These are phyloP conservation scores for Heliconius cydno DNA, from an alignment of 2,888 invertebrate genomes.

Conservation along the genomic window DNA sequence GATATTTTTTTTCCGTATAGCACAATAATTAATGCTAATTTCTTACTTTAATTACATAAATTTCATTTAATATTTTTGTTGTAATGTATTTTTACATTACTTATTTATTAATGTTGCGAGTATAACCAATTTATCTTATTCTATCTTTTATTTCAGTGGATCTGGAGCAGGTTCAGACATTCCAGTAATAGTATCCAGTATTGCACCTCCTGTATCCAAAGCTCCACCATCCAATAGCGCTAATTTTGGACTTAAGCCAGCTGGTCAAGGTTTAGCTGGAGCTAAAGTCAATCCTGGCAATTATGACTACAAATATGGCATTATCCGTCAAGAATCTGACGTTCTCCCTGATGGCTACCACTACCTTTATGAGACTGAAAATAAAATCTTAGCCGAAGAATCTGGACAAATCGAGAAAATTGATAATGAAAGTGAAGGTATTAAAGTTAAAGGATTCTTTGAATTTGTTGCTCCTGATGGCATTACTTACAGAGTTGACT, in stretches of 20 bases:
- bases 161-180: background rate
- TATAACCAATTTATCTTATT: background rate
- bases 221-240: slow-evolving; percentile 32
- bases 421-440: slow-evolving; percentile 61
- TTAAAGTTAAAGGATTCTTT: slow-evolving; percentile 74
- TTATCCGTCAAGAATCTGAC: slow-evolving; percentile 73
- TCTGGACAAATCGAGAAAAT: slow-evolving; percentile 68
- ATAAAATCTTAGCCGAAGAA: slow-evolving; percentile 78
- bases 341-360: slow-evolving; percentile 71
- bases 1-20: background rate
- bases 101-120: background rate
- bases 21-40: background rate
- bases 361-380: slow-evolving; percentile 78
- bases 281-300: slow-evolving; percentile 48
- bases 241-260: slow-evolving; percentile 44
- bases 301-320: slow-evolving; percentile 73
- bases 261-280: slow-evolving; percentile 41
- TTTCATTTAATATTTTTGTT: background rate
- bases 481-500: slow-evolving; percentile 76
- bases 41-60: background rate
- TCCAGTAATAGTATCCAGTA: slow-evolving; percentile 31
- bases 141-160: background rate
- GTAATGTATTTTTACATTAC: background rate
- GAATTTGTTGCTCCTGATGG: slow-evolving; percentile 76
- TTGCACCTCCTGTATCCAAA: slow-evolving; percentile 28